Base-by-base conservation (phyloP, 1,140 invertebrate genomes). In the Ptiloglossa arizonensis region DNA sequence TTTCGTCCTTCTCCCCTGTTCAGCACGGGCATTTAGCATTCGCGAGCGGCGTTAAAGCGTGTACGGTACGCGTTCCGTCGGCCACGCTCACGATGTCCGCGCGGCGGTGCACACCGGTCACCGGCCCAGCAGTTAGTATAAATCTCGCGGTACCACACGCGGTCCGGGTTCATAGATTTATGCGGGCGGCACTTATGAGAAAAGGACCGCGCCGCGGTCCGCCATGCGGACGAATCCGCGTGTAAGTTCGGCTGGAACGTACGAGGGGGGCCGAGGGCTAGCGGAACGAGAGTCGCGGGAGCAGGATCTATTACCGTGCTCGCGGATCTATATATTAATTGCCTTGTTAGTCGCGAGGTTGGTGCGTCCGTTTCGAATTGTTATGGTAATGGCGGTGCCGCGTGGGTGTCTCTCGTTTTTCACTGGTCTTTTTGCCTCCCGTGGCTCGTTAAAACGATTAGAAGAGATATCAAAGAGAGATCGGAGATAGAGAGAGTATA, bases 21-120 rank as follows among this genome's bases (percentile, higher is more conserved):
- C 68, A 29, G 44, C 38, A 57, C 78, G 54, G 32, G 74, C 77
- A 69, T 79, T 87, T 87, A 85, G 76, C 72, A 85, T 85, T 85
- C 77, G 77, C 75, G 59, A 38, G 66, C 80, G 74, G 82, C 79
- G 74, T 79, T 83, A 75, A 64, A 80, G 54, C 71, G 48, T 81
- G 64, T 71, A 54, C 48, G 38, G 48, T 75, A 62, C 57, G 41
- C 50, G 78, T 66, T 8, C 22, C 5, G 35, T 2, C 24, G 5
- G 15, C 54, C 19, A 59, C 60, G 46, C 57, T 24, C 64, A 35
- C 46, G 57, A 44, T 79, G 79, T 67, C 24, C 32, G 35, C 69
- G 63, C 59, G 62, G n/a, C 32, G 32, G 29, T n/a, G 9, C 70
- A 24, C 38, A 22, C 62, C n/a, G 38, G 35, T 11, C 41, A 27